Percentiles rank a stretch among this genome's conserved stretches.
Conservation (phyloP, 2,113 vertebrate species). For the Phrynosoma platyrhinos region DNA sequence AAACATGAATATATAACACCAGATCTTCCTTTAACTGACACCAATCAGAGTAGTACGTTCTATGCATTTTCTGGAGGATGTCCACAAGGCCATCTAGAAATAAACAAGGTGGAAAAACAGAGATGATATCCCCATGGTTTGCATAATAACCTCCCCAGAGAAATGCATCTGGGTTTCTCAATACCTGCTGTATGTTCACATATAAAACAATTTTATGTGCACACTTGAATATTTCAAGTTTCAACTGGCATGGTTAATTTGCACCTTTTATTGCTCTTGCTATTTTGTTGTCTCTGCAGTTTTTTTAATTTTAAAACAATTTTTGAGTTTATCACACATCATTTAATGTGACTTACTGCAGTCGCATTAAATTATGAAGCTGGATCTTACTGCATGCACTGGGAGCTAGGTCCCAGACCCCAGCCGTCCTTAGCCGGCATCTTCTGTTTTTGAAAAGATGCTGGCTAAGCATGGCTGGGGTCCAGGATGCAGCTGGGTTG, state of each 20-base stretch:
- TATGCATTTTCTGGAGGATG: neutral
- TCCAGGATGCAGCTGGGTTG: no score
- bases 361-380: no score
- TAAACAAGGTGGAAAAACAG: neutral
- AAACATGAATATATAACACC: neutral
- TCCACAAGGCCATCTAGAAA: neutral
- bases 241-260: neutral
- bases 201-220: neutral
- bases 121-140: neutral
- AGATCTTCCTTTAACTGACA: neutral
- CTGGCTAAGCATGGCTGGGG: no score
- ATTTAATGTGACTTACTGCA: no score
- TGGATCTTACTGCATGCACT: no score
- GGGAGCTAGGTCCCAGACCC: no score
- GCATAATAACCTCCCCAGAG: neutral
- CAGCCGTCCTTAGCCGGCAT: no score
- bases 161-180: neutral
- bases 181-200: neutral
- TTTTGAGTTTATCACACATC: no score
- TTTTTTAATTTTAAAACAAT: neutral
- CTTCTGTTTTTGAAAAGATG: no score
- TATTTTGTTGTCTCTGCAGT: neutral
- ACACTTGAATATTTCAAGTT: neutral
- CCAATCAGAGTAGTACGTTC: neutral
- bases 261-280: neutral